Percentiles rank a stretch among this genome's conserved stretches.
These are phyloP conservation scores for Lucilia cuprina DNA, from an alignment of 1,140 invertebrate genomes.

Conservation along the genomic window DNA sequence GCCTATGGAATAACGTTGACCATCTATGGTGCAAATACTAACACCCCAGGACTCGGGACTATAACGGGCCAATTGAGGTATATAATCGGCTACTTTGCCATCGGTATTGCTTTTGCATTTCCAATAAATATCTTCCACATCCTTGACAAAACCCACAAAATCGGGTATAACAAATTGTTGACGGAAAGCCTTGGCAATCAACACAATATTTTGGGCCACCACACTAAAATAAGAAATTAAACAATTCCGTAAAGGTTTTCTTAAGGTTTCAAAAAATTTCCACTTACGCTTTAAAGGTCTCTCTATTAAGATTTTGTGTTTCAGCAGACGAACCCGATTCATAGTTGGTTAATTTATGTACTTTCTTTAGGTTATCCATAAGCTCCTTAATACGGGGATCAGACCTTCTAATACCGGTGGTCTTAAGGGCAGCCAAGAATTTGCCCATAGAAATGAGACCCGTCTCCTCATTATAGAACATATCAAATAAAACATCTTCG, in stretches of 20 bases:
- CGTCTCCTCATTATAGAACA: slow-evolving; percentile 87
- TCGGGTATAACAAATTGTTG: slow-evolving; percentile 96
- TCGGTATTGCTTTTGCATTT: slow-evolving; percentile 84
- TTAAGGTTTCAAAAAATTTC: neutral
- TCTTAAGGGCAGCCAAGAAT: slow-evolving; percentile 82
- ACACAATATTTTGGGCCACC: slow-evolving; percentile 84
- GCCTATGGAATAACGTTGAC: slow-evolving; percentile 92
- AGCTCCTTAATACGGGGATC: slow-evolving; percentile 87
- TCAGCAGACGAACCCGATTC: slow-evolving; percentile 80
- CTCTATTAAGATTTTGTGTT: slow-evolving; percentile 81
- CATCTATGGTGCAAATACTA: slow-evolving; percentile 92
- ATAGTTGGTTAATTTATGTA: slow-evolving; percentile 75
- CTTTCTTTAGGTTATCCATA: slow-evolving; percentile 80
- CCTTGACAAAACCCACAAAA: slow-evolving; percentile 87
- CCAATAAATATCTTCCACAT: slow-evolving; percentile 94
- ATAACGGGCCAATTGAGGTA: slow-evolving; percentile 90
- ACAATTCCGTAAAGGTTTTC: neutral
- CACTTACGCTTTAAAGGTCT: slow-evolving; percentile 82
- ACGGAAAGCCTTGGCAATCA: slow-evolving; percentile 90
- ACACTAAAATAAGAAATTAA: slow-evolving; percentile 66
- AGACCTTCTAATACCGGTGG: slow-evolving; percentile 84
- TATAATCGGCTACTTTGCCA: slow-evolving; percentile 90
- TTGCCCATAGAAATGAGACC: slow-evolving; percentile 80
- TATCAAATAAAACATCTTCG: slow-evolving; percentile 88
- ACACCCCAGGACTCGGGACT: slow-evolving; percentile 90